Evolutionary conservation across 2,797 vertebrate genomes (phyloP).

Genomic region (Poliocrania exsul): DNA sequence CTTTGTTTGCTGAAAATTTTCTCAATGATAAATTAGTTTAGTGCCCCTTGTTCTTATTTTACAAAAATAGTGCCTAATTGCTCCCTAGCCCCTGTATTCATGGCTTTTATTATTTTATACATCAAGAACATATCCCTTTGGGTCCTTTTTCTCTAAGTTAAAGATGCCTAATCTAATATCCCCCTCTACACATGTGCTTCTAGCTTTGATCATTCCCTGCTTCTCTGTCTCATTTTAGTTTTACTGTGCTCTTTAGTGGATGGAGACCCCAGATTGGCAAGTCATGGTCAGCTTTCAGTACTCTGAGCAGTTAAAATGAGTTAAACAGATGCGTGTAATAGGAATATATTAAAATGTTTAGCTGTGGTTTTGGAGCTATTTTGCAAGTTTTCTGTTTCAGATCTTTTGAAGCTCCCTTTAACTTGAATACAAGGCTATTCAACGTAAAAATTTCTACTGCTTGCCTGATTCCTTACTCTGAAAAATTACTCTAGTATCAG

Average conservation of each 20-base stretch:
- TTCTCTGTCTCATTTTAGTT: neutral
- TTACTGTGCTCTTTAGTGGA: neutral
- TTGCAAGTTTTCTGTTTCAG: neutral
- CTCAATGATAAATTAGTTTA: conserved; percentile 49
- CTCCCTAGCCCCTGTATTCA: neutral
- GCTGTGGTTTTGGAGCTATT: neutral
- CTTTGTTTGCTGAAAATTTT: conserved; percentile 35
- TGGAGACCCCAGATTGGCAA: neutral
- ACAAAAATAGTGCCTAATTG: conserved; percentile 35
- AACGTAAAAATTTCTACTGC: neutral
- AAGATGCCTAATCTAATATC: conserved; percentile 24
- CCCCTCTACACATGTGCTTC: neutral
- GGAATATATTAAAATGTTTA: neutral
- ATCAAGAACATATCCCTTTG: neutral
- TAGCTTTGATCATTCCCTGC: neutral
- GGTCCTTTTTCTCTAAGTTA: neutral
- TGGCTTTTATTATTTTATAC: conserved; percentile 13
- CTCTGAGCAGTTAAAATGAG: neutral
- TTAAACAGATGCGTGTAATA: rapidly evolving
- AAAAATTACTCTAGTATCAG: neutral
- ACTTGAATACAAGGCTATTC: neutral
- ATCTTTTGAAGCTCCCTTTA: neutral
- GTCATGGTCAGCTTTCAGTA: neutral
- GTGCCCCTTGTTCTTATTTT: neutral
- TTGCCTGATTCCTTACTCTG: neutral